Evolutionary conservation across 2,113 vertebrate genomes (phyloP).

Genomic region (Mastomys coucha): DNA sequence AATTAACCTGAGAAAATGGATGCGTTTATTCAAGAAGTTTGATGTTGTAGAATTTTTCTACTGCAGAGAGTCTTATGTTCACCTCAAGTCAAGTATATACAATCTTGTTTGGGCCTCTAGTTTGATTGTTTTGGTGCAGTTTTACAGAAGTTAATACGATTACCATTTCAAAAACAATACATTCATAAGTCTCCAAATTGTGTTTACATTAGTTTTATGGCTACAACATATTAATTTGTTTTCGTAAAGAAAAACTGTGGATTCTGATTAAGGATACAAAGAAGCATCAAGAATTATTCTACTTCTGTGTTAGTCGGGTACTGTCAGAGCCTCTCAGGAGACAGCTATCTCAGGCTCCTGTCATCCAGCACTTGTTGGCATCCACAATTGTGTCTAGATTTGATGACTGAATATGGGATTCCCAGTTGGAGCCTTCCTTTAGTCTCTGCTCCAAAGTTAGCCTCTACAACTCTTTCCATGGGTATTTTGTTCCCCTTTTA

Average conservation of each 20-base stretch:
- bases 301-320: no score
- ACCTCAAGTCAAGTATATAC: neutral
- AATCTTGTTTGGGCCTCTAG: neutral
- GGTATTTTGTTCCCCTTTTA: no score
- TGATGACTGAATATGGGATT: no score
- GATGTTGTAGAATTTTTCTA: neutral
- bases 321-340: no score
- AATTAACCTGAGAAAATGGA: neutral
- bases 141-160: constrained; percentile 22
- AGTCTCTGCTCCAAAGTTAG: no score
- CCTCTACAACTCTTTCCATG: no score
- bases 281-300: constrained; percentile 18
- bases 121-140: constrained; percentile 23
- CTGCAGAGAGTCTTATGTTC: neutral
- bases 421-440: no score
- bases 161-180: constrained; percentile 25
- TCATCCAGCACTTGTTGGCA: no score
- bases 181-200: neutral
- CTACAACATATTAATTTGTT: neutral
- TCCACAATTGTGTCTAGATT: no score
- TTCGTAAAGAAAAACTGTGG: neutral
- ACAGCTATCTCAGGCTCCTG: no score
- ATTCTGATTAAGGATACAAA: constrained; percentile 2
- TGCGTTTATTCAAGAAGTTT: neutral
- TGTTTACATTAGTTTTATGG: constrained; percentile 35